Percentiles rank a stretch among this genome's conserved stretches.
phyloP scores from a whole-genome alignment of 1,140 invertebrate species.

The Bathynomus jamesi region DNA sequence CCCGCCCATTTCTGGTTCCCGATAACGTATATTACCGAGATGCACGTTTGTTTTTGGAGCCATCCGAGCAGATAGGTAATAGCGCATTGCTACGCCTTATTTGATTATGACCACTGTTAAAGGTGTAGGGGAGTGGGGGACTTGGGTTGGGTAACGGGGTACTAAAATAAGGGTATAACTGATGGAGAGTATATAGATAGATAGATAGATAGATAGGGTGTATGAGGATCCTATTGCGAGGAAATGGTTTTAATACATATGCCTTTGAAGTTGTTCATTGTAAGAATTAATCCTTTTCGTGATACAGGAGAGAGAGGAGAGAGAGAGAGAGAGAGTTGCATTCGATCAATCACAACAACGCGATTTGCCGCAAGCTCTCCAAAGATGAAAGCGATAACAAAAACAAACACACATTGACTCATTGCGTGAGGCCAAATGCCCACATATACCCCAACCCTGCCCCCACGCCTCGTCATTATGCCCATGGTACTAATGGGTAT shows the following conservation, averaged over 20 bases:
- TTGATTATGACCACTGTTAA: background rate
- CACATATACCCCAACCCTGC: background rate
- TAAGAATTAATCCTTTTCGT: too few species aligned
- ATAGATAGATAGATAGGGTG: background rate
- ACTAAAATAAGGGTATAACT: background rate
- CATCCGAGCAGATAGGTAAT: too few species aligned
- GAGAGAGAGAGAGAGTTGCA: too few species aligned
- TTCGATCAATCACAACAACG: too few species aligned
- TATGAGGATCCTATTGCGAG: too few species aligned
- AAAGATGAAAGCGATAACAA: background rate
- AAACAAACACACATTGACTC: background rate
- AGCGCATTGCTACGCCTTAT: background rate
- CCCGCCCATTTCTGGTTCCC: background rate
- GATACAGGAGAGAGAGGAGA: too few species aligned
- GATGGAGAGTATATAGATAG: background rate
- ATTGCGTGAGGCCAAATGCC: background rate
- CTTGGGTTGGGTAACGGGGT: background rate
- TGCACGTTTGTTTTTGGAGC: too few species aligned
- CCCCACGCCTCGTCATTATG: background rate
- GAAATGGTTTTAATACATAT: too few species aligned
- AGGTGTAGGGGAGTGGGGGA: background rate
- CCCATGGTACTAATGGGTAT: background rate
- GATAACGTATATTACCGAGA: background rate
- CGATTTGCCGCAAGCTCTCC: background rate
- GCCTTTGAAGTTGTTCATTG: too few species aligned